Base-by-base conservation (phyloP, 2,888 invertebrate genomes). In the Tenthredo scrophulariae region DNA sequence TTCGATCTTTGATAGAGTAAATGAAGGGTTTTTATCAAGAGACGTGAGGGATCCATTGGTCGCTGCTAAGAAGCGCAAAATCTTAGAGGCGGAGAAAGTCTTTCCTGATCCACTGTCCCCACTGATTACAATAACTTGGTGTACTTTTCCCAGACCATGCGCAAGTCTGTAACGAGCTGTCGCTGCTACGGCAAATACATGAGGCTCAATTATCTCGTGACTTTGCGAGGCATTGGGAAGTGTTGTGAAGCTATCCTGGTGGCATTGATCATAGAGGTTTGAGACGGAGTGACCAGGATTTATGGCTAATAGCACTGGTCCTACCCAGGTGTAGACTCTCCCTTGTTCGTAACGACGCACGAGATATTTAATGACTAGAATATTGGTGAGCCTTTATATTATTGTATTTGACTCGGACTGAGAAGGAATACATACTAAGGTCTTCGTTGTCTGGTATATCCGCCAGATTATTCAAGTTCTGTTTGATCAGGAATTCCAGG, bases 41-140 rank as follows among this genome's bases (percentile, higher is more conserved):
- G 85, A 40, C 70, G 43, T 0, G 22, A 84, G 70, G 72, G 43
- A 86, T 65, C 87, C 87, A 62, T 88, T 88, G 37, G 89, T 83
- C 6, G 88, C 87, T 6, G 91, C 91, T 2, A 94, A 87, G 87
- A 92, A 93, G 84, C 92, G 92, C 77, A 94, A 88, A 40, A 93
- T 92, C 84, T 92, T 90, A 72, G 91, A 91, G 5, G 93, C 93
- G 22, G 93, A 93, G 86, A 91, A 93, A 2, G 94, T 94, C 89
- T 94, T 94, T 65, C 94, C 94, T 3, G 94, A 92, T 26, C 94
- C 94, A 84, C 93, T 94, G 85, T 94, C 94, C 3, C 94, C 94
- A 50, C 92, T 94, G 75, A 94, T 92, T 13, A 94, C 89, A 26
- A 94, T 91, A 3, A 92, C 91, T 88, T 94, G 94, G 86, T 91